phyloP scores from a whole-genome alignment of 2,888 invertebrate genomes.

The Nowickia ferox region DNA sequence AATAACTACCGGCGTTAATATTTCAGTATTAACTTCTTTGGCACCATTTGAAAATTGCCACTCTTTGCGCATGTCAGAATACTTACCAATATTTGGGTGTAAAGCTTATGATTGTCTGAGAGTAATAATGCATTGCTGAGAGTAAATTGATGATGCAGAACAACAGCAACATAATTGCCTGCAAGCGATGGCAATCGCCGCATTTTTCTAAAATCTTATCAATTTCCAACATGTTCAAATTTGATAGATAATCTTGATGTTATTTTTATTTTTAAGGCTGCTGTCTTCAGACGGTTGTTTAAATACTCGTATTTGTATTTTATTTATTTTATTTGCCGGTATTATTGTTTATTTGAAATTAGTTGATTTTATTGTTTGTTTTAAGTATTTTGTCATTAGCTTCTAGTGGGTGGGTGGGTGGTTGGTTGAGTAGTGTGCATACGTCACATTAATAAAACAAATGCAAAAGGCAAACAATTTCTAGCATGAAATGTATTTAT shows the following conservation, averaged over 20 bases:
- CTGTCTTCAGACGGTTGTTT: neutral
- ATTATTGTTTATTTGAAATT: conserved; percentile 26
- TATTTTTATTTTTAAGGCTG: neutral
- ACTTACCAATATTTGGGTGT: conserved; percentile 84
- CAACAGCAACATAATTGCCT: conserved; percentile 84
- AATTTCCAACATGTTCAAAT: conserved; percentile 79
- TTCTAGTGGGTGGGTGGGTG: neutral
- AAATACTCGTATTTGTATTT: neutral
- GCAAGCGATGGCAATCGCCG: conserved; percentile 85
- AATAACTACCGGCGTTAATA: too few species aligned
- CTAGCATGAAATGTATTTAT: neutral
- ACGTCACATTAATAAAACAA: conserved; percentile 9
- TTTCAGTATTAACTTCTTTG: neutral
- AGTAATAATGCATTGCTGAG: conserved; percentile 85
- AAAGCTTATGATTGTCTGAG: conserved; percentile 85
- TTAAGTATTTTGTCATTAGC: conserved; percentile 29
- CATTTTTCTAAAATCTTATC: conserved; percentile 84
- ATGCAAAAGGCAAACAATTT: neutral
- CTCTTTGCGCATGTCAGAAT: neutral
- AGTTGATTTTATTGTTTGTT: conserved; percentile 17
- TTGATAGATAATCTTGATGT: neutral
- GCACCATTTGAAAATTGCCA: neutral
- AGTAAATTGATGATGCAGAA: conserved; percentile 85
- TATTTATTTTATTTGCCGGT: conserved; percentile 12
- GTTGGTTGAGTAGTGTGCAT: neutral